These are phyloP conservation scores for Catamblyrhynchus diadema DNA, from an alignment of 2,797 vertebrate genomes.

Conservation along the genomic window DNA sequence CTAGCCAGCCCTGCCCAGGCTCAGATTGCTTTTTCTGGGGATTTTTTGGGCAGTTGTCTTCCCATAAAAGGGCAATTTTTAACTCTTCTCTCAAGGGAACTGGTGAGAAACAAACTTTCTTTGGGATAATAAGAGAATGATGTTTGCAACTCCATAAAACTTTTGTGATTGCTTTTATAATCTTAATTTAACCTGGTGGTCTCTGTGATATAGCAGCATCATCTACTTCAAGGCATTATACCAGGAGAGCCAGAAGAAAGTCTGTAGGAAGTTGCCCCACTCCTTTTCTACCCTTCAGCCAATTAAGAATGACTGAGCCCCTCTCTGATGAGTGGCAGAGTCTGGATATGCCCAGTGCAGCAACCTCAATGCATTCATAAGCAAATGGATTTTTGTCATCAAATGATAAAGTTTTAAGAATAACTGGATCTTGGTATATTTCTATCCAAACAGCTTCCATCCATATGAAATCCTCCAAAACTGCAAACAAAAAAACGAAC, in stretches of 20 bases:
- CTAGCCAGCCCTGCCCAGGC: neutral
- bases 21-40: neutral
- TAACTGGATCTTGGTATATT: neutral
- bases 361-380: neutral
- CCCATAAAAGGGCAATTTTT: neutral
- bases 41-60: neutral
- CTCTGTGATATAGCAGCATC: neutral
- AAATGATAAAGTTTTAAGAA: neutral
- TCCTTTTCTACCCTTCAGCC: neutral
- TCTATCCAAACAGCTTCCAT: neutral
- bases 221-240: neutral
- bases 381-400: neutral
- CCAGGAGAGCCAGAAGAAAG: neutral
- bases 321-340: neutral
- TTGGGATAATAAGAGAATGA: neutral
- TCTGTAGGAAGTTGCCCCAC: neutral
- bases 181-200: neutral
- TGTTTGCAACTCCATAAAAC: neutral
- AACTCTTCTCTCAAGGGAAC: constrained; percentile 24
- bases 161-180: neutral
- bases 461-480: neutral
- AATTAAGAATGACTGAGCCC: neutral
- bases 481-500: neutral
- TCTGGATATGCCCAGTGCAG: neutral
- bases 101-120: neutral